Percentiles rank a stretch among this genome's conserved stretches.
phyloP scores from a whole-genome alignment of 2,888 invertebrate genomes.

The Temnothorax rugatulus region DNA sequence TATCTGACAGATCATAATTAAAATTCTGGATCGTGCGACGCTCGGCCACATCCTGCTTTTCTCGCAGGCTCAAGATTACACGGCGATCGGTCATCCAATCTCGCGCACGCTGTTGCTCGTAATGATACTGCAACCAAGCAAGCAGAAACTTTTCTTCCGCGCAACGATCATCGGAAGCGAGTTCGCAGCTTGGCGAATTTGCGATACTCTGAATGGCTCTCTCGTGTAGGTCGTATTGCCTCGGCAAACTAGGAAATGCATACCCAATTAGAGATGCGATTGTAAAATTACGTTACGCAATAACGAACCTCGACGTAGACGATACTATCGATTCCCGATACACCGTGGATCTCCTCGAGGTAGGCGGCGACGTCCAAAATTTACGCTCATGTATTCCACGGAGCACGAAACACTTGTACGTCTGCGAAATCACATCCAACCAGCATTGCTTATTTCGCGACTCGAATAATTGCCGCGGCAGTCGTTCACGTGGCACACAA shows the following conservation, averaged over 20 bases:
- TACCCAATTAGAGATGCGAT: neutral
- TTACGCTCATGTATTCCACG: slow-evolving; percentile 78
- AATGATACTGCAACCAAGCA: slow-evolving; percentile 85
- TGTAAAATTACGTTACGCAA: neutral
- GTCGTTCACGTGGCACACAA: neutral
- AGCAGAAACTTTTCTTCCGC: slow-evolving; percentile 82
- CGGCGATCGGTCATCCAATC: slow-evolving; percentile 85
- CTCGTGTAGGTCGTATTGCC: slow-evolving; percentile 29
- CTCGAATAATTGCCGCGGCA: slow-evolving; percentile 69
- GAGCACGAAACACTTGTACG: slow-evolving; percentile 88
- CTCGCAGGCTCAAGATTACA: slow-evolving; percentile 69
- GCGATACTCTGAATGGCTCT: slow-evolving; percentile 13
- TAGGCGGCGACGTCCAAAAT: neutral
- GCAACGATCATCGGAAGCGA: neutral
- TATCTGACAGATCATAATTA: slow-evolving; percentile 87
- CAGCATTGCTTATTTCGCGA: slow-evolving; percentile 86
- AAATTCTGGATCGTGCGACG: slow-evolving; percentile 84
- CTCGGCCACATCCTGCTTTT: slow-evolving; percentile 61
- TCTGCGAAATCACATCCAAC: slow-evolving; percentile 89
- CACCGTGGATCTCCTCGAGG: slow-evolving; percentile 28
- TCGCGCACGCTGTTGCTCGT: slow-evolving; percentile 83
- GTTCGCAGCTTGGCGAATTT: too few relatives aligned
- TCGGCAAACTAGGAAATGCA: slow-evolving; percentile 41
- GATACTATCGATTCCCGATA: slow-evolving; percentile 38
- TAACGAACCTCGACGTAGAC: slow-evolving; percentile 45